Percentiles rank a stretch among this genome's conserved stretches.
Conservation (phyloP, 2,113 vertebrate genomes). For the Etheostoma spectabile region DNA sequence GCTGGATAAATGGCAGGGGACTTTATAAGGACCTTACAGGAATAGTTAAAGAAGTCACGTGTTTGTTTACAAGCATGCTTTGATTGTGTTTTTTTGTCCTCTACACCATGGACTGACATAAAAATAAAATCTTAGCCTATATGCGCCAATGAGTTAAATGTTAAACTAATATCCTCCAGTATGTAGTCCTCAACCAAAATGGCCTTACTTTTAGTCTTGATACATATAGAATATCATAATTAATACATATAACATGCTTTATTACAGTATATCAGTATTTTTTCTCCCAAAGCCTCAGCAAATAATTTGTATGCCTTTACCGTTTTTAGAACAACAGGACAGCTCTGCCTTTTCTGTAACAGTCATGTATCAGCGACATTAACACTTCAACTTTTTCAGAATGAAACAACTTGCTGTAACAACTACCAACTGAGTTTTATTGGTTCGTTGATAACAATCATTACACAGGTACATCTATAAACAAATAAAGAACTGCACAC, state of each 20-base stretch:
- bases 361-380: not conserved
- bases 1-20: not conserved
- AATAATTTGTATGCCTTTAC: not conserved
- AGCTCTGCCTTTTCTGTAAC: not conserved
- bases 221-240: no score
- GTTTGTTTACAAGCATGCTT: not conserved
- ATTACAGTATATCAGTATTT: no score
- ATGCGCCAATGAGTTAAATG: no score
- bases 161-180: no score
- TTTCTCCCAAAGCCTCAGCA: not conserved
- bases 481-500: slow-evolving; percentile 84
- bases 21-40: not conserved
- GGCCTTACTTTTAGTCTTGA: no score
- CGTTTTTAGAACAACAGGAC: not conserved
- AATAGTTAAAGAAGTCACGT: not conserved
- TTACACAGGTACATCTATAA: slow-evolving; percentile 87
- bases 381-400: not conserved
- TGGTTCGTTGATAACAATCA: slow-evolving; percentile 86
- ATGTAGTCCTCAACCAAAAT: not conserved
- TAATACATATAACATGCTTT: not conserved
- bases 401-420: slow-evolving; percentile 50
- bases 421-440: slow-evolving; percentile 83
- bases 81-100: not conserved
- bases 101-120: no score
- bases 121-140: not conserved